Conservation (phyloP, 2,888 invertebrate species). For the Phania funesta region DNA sequence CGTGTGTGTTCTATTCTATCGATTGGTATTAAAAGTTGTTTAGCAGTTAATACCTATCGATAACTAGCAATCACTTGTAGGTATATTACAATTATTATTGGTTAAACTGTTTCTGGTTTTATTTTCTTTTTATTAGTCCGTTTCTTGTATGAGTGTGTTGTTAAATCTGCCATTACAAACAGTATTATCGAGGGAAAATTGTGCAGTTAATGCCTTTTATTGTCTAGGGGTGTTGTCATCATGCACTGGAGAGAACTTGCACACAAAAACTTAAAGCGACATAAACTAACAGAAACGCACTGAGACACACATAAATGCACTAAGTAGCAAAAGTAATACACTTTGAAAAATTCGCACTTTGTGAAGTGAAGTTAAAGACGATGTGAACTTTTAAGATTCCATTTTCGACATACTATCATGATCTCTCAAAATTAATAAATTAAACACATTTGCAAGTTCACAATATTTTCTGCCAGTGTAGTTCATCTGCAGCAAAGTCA, state of each 20-base stretch:
- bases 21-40: conserved; percentile 55
- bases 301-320: neutral
- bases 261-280: conserved; percentile 7
- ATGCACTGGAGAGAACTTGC: conserved; percentile 15
- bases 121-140: conserved; percentile 13
- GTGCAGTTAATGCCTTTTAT: conserved; percentile 55
- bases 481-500: neutral
- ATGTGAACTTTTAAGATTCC: neutral
- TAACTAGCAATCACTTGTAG: conserved; percentile 66
- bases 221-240: conserved; percentile 41
- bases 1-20: conserved; percentile 13
- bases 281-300: conserved; percentile 15
- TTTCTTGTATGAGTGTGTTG: neutral
- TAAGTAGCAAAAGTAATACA: conserved; percentile 11
- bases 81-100: conserved; percentile 62
- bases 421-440: neutral
- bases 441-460: neutral
- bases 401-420: neutral
- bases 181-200: conserved; percentile 51
- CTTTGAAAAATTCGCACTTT: neutral
- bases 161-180: conserved; percentile 33
- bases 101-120: conserved; percentile 57
- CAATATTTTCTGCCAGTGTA: conserved; percentile 1
- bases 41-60: conserved; percentile 65
- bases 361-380: neutral